Base-by-base conservation (phyloP, 2,113 vertebrate species). In the Mus spicilegus region DNA sequence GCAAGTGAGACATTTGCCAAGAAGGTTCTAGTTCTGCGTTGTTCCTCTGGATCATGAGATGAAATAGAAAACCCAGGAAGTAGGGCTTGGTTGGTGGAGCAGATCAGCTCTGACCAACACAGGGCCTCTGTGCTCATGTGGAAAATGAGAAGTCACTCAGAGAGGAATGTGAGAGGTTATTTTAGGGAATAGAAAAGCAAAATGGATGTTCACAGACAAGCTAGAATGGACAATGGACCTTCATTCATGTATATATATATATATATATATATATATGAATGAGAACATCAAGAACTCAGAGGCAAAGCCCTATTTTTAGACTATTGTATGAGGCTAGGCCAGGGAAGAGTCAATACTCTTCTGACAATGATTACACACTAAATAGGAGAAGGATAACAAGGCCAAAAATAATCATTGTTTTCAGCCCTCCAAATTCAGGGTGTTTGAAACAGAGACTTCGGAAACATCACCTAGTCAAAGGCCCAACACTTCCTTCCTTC, bases 241-340 rank as follows among this genome's bases (percentile, higher is more conserved):
- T 46, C 75, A 54, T 93, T 46, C 75, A 54, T 20, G 11, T 30
- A 0, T 28, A 12, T 20, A 13, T 30, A 5, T 12, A 12, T 16
- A 49, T 26, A 22, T 46, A 54, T 24, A 30, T 70, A 69, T 84
- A 84, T 86, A 77, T 90, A 86, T 89, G 2, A 26, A 49, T 49
- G 49, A 49, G 49, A 89, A 77, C 69, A 77, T 65, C 1, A 22
- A 1, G 3, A 94, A 73, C 67, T 92, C 3, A 0, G 51, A 95
- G 67, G 80, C 72, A 92, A 82, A 77, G 92, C 86, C 92, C 90
- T 97, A 97, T 96, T 97, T 98, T 97, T 95, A 96, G 61, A 81
- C 97, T 96, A 90, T 96, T 96, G 86, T 94, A 67, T 24, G 76
- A 69, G 85, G 88, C 82, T 51, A 19, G 58, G 69, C 88, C 81